Evolutionary conservation across 2,113 vertebrate species (phyloP).

Genomic region (Rhizomys pruinosus): DNA sequence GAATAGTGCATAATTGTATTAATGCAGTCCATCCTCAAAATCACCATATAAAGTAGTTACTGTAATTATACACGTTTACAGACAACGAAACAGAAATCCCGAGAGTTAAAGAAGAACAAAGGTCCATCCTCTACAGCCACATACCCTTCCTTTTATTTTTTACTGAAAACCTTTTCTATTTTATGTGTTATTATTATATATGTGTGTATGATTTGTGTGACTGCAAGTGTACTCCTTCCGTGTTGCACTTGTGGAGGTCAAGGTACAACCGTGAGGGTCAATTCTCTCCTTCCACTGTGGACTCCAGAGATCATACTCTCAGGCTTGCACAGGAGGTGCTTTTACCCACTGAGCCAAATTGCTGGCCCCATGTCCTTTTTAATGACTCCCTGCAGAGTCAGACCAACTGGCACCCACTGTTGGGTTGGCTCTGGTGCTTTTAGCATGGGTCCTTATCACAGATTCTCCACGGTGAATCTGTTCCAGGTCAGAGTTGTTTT

Average conservation of each 20-base stretch:
- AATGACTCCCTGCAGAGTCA: background rate
- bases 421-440: background rate
- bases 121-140: too few relatives aligned
- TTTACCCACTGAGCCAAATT: background rate
- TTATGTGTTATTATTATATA: background rate
- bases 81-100: background rate
- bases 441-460: background rate
- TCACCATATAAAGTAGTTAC: background rate
- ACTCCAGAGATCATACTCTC: too few relatives aligned
- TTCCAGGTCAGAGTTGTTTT: conserved; percentile 26
- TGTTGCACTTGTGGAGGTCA: background rate
- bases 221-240: background rate
- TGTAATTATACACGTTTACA: background rate
- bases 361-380: background rate
- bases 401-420: background rate
- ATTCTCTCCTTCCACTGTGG: background rate
- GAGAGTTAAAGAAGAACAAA: background rate
- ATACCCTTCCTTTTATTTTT: background rate
- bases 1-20: background rate
- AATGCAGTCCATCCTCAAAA: background rate
- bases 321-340: too few relatives aligned
- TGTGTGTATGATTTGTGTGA: background rate
- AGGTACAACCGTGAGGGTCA: background rate
- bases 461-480: background rate
- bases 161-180: background rate